Conservation (phyloP, 2,797 vertebrate genomes). For the Oophaga sylvatica region DNA sequence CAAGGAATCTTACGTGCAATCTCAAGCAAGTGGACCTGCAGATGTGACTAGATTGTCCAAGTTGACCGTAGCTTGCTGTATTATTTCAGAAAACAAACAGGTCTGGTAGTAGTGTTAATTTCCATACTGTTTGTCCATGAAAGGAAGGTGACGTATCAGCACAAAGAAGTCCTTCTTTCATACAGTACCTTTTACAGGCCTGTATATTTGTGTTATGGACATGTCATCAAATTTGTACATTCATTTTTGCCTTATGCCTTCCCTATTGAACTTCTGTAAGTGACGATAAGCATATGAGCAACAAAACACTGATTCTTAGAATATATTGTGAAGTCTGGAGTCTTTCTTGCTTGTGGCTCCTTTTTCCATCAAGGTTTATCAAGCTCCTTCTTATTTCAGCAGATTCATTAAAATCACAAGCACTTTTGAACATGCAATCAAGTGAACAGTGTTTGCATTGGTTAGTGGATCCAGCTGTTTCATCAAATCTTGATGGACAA, state of each 20-base stretch:
- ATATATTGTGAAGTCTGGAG: constrained; percentile 23
- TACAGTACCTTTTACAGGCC: background rate
- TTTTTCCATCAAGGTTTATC: constrained; percentile 48
- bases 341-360: constrained; percentile 27
- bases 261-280: constrained; percentile 9
- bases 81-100: background rate
- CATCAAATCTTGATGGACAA: constrained; percentile 61
- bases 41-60: background rate
- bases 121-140: background rate
- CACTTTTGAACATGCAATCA: constrained; percentile 61
- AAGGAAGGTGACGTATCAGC: background rate
- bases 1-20: background rate
- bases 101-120: background rate
- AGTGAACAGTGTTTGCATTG: constrained; percentile 58
- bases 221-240: background rate
- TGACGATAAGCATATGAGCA: constrained; percentile 29
- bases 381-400: constrained; percentile 44
- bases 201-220: constrained; percentile 13
- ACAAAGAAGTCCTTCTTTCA: background rate
- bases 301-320: constrained; percentile 14
- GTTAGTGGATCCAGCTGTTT: constrained; percentile 61
- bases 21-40: background rate
- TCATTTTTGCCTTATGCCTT: background rate
- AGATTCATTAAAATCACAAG: constrained; percentile 55
- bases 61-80: background rate